A percentile compares a stretch with the other conserved stretches of the same genome.
phyloP scores from a whole-genome alignment of 2,888 invertebrate genomes.

The Beris chalybata region DNA sequence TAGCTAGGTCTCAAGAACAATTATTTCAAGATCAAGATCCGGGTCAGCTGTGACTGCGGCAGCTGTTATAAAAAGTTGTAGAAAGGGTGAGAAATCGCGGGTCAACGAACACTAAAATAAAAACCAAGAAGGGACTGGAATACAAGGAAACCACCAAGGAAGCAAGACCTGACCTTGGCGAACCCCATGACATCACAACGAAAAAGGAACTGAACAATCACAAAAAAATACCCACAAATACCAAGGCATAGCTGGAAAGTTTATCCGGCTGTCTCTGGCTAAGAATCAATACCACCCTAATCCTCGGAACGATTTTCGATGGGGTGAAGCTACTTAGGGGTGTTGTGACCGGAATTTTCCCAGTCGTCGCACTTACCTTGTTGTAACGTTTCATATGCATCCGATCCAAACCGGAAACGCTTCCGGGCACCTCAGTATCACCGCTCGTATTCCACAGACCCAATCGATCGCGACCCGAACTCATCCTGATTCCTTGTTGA shows the following conservation, averaged over 20 bases:
- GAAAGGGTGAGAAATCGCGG: too few species aligned
- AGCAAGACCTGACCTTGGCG: constrained; percentile 4
- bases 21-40: too few species aligned
- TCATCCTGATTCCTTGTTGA: constrained; percentile 31
- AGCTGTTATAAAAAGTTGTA: too few species aligned
- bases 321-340: not conserved
- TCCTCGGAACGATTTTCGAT: not conserved
- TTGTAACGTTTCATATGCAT: constrained; percentile 49
- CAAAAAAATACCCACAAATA: not conserved
- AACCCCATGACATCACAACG: not conserved
- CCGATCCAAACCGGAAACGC: constrained; percentile 50
- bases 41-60: too few species aligned
- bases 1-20: not conserved
- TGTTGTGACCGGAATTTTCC: not conserved
- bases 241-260: not conserved
- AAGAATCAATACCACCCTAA: constrained; percentile 15
- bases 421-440: constrained; percentile 50
- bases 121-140: too few species aligned
- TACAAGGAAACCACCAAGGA: too few species aligned
- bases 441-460: constrained; percentile 49
- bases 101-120: too few species aligned
- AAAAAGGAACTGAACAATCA: not conserved
- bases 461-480: constrained; percentile 47
- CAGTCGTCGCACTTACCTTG: constrained; percentile 49
- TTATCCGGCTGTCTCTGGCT: not conserved